Conservation (phyloP, 2,113 vertebrate genomes). For the Crocuta crocuta region DNA sequence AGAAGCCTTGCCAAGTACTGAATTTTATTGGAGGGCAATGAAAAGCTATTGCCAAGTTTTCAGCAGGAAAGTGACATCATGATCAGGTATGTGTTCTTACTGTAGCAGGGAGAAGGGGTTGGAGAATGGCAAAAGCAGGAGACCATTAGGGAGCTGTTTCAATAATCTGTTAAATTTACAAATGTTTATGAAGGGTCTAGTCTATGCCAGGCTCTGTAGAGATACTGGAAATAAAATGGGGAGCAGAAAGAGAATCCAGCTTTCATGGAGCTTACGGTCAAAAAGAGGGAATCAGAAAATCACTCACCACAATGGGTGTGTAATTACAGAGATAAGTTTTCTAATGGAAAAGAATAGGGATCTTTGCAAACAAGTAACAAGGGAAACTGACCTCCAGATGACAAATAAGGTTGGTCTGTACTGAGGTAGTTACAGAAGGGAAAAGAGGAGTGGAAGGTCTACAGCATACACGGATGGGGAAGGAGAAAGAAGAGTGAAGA, state of each 20-base stretch:
- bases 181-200: neutral
- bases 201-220: neutral
- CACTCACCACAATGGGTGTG: neutral
- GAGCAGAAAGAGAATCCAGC: neutral
- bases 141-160: neutral
- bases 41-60: neutral
- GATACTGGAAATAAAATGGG: neutral
- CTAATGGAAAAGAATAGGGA: neutral
- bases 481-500: neutral
- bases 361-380: neutral
- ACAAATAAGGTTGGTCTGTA: neutral
- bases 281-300: neutral
- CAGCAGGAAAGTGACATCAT: neutral
- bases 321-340: neutral
- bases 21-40: neutral
- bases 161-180: neutral
- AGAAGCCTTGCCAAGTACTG: rapidly evolving
- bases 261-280: neutral
- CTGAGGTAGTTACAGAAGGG: neutral
- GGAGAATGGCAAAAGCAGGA: neutral
- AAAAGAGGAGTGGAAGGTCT: too few relatives aligned
- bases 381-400: neutral
- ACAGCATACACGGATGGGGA: rapidly evolving
- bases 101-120: neutral
- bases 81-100: neutral